Conservation (phyloP, 2,888 invertebrate species). For the Sussaba pulchella region DNA sequence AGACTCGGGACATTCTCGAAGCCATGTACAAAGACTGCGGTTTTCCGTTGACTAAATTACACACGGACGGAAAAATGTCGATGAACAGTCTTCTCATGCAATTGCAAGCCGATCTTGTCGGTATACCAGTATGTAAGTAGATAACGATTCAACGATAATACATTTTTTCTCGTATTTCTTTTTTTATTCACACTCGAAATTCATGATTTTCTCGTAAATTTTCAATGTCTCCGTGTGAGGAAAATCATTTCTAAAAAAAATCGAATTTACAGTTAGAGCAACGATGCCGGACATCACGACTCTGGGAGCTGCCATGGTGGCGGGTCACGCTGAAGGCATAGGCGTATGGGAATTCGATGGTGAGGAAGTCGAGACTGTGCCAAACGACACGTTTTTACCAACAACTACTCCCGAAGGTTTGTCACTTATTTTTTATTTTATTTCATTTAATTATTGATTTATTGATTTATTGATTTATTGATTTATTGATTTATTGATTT, state of each 20-base stretch:
- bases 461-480: background rate
- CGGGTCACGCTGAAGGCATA: slow-evolving; percentile 92
- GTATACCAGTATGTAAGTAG: slow-evolving; percentile 93
- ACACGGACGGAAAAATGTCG: slow-evolving; percentile 98
- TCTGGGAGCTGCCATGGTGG: slow-evolving; percentile 96
- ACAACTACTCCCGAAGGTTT: slow-evolving; percentile 92
- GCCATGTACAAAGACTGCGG: slow-evolving; percentile 98
- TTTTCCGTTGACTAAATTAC: slow-evolving; percentile 91
- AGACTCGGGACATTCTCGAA: slow-evolving; percentile 96
- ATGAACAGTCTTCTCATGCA: slow-evolving; percentile 97
- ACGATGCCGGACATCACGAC: slow-evolving; percentile 95
- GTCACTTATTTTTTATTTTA: slow-evolving; percentile 60
- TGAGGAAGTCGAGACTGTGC: slow-evolving; percentile 86
- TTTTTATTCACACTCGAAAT: slow-evolving; percentile 24
- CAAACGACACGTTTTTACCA: slow-evolving; percentile 92
- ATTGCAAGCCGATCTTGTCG: slow-evolving; percentile 96
- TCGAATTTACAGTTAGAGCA: slow-evolving; percentile 88
- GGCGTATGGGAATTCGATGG: slow-evolving; percentile 89
- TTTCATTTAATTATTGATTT: no score
- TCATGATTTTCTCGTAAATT: no score
- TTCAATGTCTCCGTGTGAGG: no score
- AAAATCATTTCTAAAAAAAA: no score
- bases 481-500: no score
- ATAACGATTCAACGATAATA: background rate
- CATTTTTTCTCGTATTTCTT: background rate